A percentile compares a stretch with the other conserved stretches of the same genome.
These are phyloP conservation scores for Meloe dianella DNA, from an alignment of 2,888 invertebrate genomes.

Conservation along the genomic window DNA sequence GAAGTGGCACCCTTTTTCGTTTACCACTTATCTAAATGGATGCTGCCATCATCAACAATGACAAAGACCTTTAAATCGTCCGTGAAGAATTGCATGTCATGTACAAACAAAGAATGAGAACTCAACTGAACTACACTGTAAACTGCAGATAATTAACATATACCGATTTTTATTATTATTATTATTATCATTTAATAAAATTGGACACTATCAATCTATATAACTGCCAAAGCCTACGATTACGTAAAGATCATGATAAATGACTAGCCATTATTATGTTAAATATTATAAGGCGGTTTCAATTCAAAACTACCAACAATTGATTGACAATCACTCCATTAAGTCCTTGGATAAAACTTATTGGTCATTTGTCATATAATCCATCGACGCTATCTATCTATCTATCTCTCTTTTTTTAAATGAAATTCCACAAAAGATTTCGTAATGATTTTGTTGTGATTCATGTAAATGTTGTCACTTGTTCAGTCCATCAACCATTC, in stretches of 20 bases:
- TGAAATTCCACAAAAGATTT: background rate
- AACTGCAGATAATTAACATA: conserved; percentile 5
- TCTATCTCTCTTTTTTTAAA: too few relatives aligned
- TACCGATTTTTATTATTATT: background rate
- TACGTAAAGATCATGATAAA: conserved; percentile 19
- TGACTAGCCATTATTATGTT: conserved; percentile 28
- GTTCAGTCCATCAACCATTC: background rate
- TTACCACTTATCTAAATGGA: conserved; percentile 45
- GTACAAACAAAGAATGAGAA: background rate
- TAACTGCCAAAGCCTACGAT: background rate
- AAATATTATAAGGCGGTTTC: conserved; percentile 15
- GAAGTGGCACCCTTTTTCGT: conserved; percentile 27
- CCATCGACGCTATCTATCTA: background rate
- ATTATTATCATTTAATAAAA: background rate
- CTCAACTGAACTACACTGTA: conserved; percentile 6
- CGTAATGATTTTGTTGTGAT: background rate
- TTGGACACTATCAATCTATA: background rate
- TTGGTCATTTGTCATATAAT: conserved; percentile 17
- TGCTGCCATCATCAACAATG: conserved; percentile 39
- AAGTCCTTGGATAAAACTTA: conserved; percentile 20
- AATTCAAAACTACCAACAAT: conserved; percentile 13
- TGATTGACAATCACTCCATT: conserved; percentile 21
- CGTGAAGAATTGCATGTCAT: conserved; percentile 30
- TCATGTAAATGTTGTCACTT: background rate
- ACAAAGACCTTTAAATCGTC: conserved; percentile 43